Percentiles rank a stretch among this genome's conserved stretches.
phyloP scores from a whole-genome alignment of 1,140 invertebrate species.

The Thaumatotibia leucotreta region DNA sequence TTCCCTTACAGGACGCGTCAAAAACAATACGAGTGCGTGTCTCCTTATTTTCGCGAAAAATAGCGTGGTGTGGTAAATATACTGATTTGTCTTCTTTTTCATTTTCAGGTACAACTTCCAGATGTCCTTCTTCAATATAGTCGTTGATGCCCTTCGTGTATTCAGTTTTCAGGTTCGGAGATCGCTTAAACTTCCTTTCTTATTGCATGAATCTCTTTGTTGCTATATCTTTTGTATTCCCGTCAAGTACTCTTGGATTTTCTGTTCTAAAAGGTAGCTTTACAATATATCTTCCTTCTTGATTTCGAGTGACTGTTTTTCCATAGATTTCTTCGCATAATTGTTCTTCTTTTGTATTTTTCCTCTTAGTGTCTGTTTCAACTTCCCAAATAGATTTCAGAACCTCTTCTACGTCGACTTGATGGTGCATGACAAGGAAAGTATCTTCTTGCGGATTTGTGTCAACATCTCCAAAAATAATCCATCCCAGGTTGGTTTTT shows the following conservation, averaged over 20 bases:
- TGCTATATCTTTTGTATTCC: slow-evolving; percentile 16
- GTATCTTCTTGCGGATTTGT: background rate
- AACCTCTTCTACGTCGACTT: slow-evolving; percentile 25
- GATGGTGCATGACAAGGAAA: slow-evolving; percentile 22
- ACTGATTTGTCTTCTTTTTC: slow-evolving; percentile 11
- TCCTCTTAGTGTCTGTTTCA: slow-evolving; percentile 23
- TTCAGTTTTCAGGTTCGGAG: slow-evolving; percentile 2
- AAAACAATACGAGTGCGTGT: slow-evolving; percentile 15
- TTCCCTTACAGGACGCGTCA: slow-evolving; percentile 16
- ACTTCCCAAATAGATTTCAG: slow-evolving; percentile 36
- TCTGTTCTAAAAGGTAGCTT: slow-evolving; percentile 35
- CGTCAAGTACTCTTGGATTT: slow-evolving; percentile 12
- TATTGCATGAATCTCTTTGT: slow-evolving; percentile 15
- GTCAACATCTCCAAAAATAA: slow-evolving; percentile 32
- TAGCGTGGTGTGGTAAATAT: slow-evolving; percentile 19
- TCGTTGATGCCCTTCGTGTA: slow-evolving; percentile 19
- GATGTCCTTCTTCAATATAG: slow-evolving; percentile 18
- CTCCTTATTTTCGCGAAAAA: background rate
- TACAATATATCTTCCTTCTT: slow-evolving; percentile 40
- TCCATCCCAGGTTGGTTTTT: slow-evolving; percentile 42
- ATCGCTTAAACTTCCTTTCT: slow-evolving; percentile 16
- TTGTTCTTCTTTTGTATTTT: slow-evolving; percentile 28
- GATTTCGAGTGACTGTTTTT: slow-evolving; percentile 20
- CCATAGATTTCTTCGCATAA: slow-evolving; percentile 31
- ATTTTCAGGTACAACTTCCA: slow-evolving; percentile 14